These are phyloP conservation scores for Drosophila anceps DNA, from an alignment of 2,888 invertebrate species.

Conservation along the genomic window DNA sequence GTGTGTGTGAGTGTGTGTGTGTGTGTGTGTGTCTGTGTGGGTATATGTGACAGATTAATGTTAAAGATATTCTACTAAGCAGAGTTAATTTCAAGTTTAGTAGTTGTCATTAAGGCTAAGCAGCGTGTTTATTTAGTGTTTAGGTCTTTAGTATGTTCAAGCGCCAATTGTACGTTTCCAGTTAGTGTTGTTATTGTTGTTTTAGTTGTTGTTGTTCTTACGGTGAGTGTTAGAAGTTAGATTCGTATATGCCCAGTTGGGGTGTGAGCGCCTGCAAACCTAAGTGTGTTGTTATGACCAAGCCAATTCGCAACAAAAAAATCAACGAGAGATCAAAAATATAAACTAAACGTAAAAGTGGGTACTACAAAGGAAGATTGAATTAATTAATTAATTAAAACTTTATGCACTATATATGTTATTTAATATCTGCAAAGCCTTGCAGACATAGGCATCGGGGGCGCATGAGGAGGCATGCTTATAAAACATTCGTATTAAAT, in stretches of 20 bases:
- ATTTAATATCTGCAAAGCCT: not conserved
- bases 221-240: constrained; percentile 22
- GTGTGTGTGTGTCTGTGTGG: not conserved
- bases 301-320: constrained; percentile 59
- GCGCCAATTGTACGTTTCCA: constrained; percentile 40
- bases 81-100: constrained; percentile 28
- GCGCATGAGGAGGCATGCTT: constrained; percentile 52
- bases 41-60: constrained; percentile 2
- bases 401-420: constrained; percentile 3
- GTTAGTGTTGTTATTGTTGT: constrained; percentile 33
- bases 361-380: constrained; percentile 29
- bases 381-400: constrained; percentile 28
- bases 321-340: constrained; percentile 27
- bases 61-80: constrained; percentile 10
- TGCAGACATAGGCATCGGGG: not conserved
- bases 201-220: constrained; percentile 14
- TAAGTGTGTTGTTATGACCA: constrained; percentile 42
- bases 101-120: constrained; percentile 23
- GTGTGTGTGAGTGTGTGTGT: not conserved
- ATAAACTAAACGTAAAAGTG: constrained; percentile 17
- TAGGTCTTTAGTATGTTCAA: constrained; percentile 12
- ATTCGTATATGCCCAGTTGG: constrained; percentile 33
- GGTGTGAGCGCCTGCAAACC: constrained; percentile 43
- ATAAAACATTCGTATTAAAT: constrained; percentile 43
- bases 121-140: constrained; percentile 25